Base-by-base conservation (phyloP, 2,888 invertebrate genomes). In the Andricus quercusramuli region DNA sequence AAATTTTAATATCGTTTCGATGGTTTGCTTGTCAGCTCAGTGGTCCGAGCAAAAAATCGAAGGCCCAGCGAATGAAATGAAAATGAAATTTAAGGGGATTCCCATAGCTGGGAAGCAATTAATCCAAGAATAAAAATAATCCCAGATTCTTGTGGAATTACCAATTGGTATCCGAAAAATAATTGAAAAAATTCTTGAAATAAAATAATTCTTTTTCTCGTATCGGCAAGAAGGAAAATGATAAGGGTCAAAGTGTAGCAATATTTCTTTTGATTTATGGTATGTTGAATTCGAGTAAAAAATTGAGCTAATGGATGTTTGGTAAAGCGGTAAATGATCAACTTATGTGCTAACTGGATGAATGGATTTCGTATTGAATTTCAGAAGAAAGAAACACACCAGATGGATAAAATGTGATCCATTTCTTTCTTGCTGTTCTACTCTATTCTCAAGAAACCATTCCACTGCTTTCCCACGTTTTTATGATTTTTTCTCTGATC, bases 1-100 rank as follows among this genome's bases (percentile, higher is more conserved):
- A 29, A 81, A 89, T 89, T 89, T 90, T 89, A 88, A 89, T 90
- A 89, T 88, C 86, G 77, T 78, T 78, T 82, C 76, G 78, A 64
- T 79, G 84, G 85, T 83, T 83, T 84, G 84, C 83, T 87, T 87
- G 82, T 80, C 86, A 82, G 87, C 77, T 86, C 87, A 84, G 81
- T 89, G 87, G 83, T 83, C 86, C 83, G 85, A 32, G 78, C 77
- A 81, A 74, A 67, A 65, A 65, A 78, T 64, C 79, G 81, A 67
- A 41, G 78, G 44, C 25, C n/a, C 56, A 22, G 77, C 22, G 62
- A 77, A 25, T 59, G n/a, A 59, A 64, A 64, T 17, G 62, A 44
- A 67, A 64, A 76, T 51, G 68, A 37, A 78, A 78, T 44, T 9
- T 41, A 67, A n/a, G 17, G n/a, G 32, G 32, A 65, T 41, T n/a